These are phyloP conservation scores for Pachydiplax longipennis DNA, from an alignment of 2,888 invertebrate genomes.

Conservation along the genomic window DNA sequence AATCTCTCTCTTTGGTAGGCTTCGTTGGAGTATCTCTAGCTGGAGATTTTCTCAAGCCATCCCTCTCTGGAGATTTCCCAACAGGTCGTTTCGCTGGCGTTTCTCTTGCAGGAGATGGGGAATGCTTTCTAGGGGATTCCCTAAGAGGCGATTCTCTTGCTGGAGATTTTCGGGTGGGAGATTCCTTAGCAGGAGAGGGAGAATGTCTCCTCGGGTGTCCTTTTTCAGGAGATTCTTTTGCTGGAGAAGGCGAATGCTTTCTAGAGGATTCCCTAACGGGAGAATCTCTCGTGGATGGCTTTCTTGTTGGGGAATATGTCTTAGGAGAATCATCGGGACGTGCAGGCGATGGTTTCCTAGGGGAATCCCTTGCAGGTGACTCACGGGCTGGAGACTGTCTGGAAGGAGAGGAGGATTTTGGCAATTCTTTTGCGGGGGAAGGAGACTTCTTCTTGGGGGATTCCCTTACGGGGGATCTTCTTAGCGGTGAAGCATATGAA, in stretches of 20 bases:
- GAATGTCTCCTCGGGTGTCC: background rate
- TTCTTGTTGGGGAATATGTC: background rate
- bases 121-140: background rate
- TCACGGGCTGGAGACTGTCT: background rate
- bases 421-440: background rate
- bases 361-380: background rate
- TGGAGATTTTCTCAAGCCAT: background rate
- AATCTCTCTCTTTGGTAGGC: conserved; percentile 8
- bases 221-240: background rate
- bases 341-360: background rate
- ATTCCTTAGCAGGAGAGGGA: background rate
- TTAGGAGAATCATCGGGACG: background rate
- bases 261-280: background rate
- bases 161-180: background rate
- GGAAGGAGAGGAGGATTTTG: background rate
- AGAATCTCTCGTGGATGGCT: background rate
- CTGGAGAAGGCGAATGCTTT: background rate
- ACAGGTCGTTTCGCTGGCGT: background rate
- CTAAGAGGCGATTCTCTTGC: background rate
- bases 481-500: background rate
- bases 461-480: background rate
- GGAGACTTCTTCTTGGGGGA: background rate
- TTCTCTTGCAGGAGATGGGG: background rate
- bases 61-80: background rate
- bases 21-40: background rate